Evolutionary conservation across 2,113 vertebrate species (phyloP).

Genomic region (Prunella fulvescens): DNA sequence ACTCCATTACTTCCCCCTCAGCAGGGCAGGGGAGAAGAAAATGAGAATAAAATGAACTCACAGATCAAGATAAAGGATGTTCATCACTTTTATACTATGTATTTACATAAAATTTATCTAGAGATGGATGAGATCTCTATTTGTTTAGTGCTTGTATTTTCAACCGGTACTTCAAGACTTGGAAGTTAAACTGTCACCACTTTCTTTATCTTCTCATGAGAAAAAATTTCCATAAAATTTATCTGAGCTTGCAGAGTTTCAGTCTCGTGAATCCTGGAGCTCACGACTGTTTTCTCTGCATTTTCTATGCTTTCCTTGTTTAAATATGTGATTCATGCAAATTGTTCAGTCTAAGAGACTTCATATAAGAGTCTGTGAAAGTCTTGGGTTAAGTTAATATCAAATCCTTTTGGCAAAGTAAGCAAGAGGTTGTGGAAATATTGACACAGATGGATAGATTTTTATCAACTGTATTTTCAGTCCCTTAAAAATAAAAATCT

Average conservation of each 20-base stretch:
- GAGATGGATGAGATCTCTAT: not conserved
- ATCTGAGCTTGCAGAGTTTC: not conserved
- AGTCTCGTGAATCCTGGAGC: not conserved
- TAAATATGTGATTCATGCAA: not conserved
- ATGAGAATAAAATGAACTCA: not conserved
- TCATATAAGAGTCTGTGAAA: not conserved
- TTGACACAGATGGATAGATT: not conserved
- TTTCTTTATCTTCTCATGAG: not conserved
- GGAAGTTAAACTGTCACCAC: not conserved
- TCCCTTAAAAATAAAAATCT: not conserved
- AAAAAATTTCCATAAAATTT: not conserved
- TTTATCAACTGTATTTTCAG: not conserved
- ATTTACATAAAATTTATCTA: not conserved
- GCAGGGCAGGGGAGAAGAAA: not conserved
- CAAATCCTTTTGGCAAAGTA: not conserved
- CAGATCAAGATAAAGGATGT: not conserved
- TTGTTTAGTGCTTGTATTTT: not conserved
- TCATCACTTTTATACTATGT: not conserved
- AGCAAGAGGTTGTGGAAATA: not conserved
- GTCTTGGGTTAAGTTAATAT: not conserved
- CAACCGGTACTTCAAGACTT: not conserved
- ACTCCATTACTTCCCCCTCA: not conserved
- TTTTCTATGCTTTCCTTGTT: not conserved
- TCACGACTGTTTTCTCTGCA: not conserved
- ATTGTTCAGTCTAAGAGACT: not conserved